A percentile compares a stretch with the other conserved stretches of the same genome.
Evolutionary conservation across 2,888 invertebrate species (phyloP).

Genomic region (Yponomeuta evonymella): DNA sequence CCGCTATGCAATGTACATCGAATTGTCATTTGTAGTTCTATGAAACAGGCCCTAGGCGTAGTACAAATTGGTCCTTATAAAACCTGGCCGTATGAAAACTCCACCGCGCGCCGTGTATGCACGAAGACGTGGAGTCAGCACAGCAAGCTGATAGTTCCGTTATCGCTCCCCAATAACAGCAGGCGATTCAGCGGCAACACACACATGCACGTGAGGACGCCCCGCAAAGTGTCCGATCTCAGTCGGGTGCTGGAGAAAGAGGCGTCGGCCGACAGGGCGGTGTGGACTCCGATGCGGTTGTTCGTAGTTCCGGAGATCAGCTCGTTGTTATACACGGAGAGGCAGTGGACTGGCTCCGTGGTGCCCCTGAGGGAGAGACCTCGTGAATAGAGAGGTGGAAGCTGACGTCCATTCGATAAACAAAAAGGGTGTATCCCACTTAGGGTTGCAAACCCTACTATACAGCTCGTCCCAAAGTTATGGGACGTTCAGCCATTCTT

Average conservation of each 20-base stretch:
- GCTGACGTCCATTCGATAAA: too few relatives aligned
- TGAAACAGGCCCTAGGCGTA: too few relatives aligned
- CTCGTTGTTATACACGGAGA: slow-evolving; percentile 86
- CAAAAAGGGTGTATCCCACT: too few relatives aligned
- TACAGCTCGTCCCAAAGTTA: too few relatives aligned
- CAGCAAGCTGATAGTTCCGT: slow-evolving; percentile 87
- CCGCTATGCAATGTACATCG: too few relatives aligned
- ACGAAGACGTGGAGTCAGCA: slow-evolving; percentile 73
- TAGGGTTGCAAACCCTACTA: too few relatives aligned
- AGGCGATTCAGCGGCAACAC: slow-evolving; percentile 93
- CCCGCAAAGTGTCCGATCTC: slow-evolving; percentile 92
- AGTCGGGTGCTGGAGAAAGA: slow-evolving; percentile 90
- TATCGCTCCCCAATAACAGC: slow-evolving; percentile 93
- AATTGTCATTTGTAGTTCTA: too few relatives aligned
- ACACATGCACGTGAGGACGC: slow-evolving; percentile 92
- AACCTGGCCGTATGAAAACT: background rate
- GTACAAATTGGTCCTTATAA: background rate
- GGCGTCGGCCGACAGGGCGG: slow-evolving; percentile 81
- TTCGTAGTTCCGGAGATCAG: slow-evolving; percentile 94
- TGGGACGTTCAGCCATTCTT: too few relatives aligned
- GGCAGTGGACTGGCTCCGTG: slow-evolving; percentile 94
- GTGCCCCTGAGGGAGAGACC: slow-evolving; percentile 79
- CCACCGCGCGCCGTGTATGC: background rate
- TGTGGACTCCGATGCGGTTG: slow-evolving; percentile 92
- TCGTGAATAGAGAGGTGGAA: too few relatives aligned